These are phyloP conservation scores for Brachionus plicatilis DNA, from an alignment of 1,140 invertebrate genomes.

Conservation along the genomic window DNA sequence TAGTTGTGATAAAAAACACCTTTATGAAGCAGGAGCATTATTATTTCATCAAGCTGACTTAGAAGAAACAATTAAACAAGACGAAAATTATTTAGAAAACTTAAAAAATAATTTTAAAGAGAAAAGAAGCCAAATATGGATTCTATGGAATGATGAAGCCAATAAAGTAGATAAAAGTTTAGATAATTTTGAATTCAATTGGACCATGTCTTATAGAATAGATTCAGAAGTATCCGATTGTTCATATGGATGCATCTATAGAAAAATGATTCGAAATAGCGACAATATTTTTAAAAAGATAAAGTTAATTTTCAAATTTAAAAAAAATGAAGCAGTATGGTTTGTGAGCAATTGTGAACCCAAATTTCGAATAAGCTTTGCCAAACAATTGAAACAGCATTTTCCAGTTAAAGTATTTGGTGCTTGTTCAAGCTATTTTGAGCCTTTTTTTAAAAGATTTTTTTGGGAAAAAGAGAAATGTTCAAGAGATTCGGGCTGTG, in stretches of 20 bases:
- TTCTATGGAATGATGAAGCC: constrained; percentile 35
- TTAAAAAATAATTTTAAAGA: not conserved
- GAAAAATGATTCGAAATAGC: not conserved
- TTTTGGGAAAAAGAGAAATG: not conserved
- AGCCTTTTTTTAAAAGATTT: not conserved
- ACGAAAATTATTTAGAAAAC: not conserved
- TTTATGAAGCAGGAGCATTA: not conserved
- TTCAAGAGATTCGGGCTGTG: not conserved
- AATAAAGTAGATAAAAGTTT: not conserved
- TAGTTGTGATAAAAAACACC: not conserved
- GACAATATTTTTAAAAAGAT: not conserved
- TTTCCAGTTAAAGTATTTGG: constrained; percentile 10
- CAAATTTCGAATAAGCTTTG: not conserved
- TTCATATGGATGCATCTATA: constrained; percentile 2
- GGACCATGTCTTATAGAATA: constrained; percentile 10
- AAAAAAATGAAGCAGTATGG: constrained; percentile 8
- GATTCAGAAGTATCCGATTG: constrained; percentile 30
- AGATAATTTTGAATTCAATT: constrained; percentile 12
- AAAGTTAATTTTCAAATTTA: not conserved
- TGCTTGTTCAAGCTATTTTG: not conserved
- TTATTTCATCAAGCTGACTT: not conserved
- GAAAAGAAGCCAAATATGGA: constrained; percentile 10
- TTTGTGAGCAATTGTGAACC: constrained; percentile 18
- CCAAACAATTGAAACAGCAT: not conserved
- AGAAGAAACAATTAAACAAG: not conserved